Base-by-base conservation (phyloP, 2,113 vertebrate species). In the Atherinomorus stipes region DNA sequence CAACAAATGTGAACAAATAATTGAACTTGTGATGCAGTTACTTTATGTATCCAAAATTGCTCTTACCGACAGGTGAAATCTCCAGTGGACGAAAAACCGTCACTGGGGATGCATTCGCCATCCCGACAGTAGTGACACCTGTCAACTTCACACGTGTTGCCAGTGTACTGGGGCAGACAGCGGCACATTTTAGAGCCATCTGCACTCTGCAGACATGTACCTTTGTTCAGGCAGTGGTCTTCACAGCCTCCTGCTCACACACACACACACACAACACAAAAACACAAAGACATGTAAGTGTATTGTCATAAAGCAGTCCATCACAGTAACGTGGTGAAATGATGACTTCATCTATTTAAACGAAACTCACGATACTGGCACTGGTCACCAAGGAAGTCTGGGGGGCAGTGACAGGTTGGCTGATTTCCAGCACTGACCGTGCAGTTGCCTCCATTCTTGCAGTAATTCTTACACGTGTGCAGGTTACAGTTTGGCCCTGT, bases 321-420 rank as follows among this genome's bases (percentile, higher is more conserved):
- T 57, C 18, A 37, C 54, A 58, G 6, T 16, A 47, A 19, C 5
- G 8, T 18, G 7, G 10, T 19, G 44, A 47, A 47, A 47, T 57
- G 28, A 13, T 44, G 53, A 78, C 4, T 10, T 50, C 26, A 11
- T 3, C 8, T 34, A 4, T 34, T 6, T 8, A 7, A 4, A 7
- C 15, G 68, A 53, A 78, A 96, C 97, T 96, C 90, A 99, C 97
- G 91, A 90, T 95, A 98, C 85, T 98, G 97, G 93, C 98, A 99
- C 87, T 95, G 95, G 89, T 98, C 95, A 0, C 98, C 98, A 51
- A 96, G 94, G 91, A 94, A 95, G 83, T 93, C 92, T 2, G 88
- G 19, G 0, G 82, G 88, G 84, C 97, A 99, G 71, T 83, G 93
- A 91, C 98, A 99, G 80, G 89, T 95, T 42, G 97, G 96, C 84